These are phyloP conservation scores for Poecilia velifera DNA, from an alignment of 2,797 vertebrate species.

Conservation along the genomic window DNA sequence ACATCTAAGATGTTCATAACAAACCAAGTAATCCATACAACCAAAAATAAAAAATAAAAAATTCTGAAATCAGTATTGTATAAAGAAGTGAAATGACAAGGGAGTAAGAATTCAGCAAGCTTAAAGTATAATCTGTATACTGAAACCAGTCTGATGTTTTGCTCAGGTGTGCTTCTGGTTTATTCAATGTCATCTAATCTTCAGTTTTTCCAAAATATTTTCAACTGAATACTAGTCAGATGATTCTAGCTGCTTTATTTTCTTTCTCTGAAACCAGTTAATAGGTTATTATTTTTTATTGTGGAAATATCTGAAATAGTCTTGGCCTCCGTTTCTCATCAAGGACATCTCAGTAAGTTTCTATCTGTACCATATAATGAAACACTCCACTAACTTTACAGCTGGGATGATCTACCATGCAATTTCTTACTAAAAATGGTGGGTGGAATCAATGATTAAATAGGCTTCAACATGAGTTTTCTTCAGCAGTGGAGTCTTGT, in stretches of 20 bases:
- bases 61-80: not conserved
- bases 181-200: not conserved
- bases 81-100: not conserved
- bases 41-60: not conserved
- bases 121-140: not conserved
- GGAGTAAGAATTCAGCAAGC: not conserved
- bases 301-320: not conserved
- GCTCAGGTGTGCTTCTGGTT: not conserved
- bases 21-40: not conserved
- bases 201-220: not conserved
- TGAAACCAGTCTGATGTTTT: no score
- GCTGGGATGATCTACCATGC: not conserved
- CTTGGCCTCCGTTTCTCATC: not conserved
- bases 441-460: not conserved
- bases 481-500: not conserved
- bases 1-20: not conserved
- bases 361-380: not conserved
- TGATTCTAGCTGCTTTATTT: not conserved
- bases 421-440: not conserved
- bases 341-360: not conserved
- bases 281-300: not conserved
- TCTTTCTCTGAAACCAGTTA: not conserved
- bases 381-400: not conserved
- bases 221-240: not conserved
- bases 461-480: not conserved